Base-by-base conservation (phyloP, 2,113 vertebrate genomes). In the Triplophysa dalaica region DNA sequence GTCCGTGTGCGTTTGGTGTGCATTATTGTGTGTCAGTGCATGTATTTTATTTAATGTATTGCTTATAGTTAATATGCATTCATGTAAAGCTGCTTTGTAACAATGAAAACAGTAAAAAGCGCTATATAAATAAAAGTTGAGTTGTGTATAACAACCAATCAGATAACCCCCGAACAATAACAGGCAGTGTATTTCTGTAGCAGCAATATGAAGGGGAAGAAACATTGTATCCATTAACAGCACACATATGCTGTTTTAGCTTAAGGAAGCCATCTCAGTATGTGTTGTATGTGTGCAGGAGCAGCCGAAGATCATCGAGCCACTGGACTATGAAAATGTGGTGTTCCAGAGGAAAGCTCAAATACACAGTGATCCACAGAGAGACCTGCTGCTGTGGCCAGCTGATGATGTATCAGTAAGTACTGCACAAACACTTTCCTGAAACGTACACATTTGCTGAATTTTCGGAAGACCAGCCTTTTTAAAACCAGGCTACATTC, bases 361-460 rank as follows among this genome's bases (percentile, higher is more conserved):
- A 92, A 99, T 99, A 90, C 97, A 96, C 92, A 98, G 94, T 1
- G 97, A 99, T 87, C 96, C 97, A 6, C 94, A 98, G 84, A 87
- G 98, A 87, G 98, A 99, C 88, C 89, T 99, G 89, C 93, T 99
- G 84, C 93, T 98, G 89, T 99, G 97, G 89, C 98, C 98, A 0
- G 92, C 95, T 0, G 97, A 99, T 60, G 98, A 99, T 83, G 93
- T 96, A 78, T 96, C 96, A 85, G 98, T 99, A 89, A 96, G 96
- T 93, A 11, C 38, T 75, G 16, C 29, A 56, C 58, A 75, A 78
- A 3, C 73, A 62, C 21, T 63, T 48, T 75, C 17, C 41, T 63
- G 21, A 10, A 0, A 10, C 41, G 29, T 73, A 41, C 19, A 45
- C 11, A 8, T 74, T 45, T 62, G 14, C 33, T 1, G 43, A 4